Evolutionary conservation across 1,140 invertebrate species (phyloP), one percentile per base, ranked within the genome.

Genomic region (Carcinoscorpius rotundicauda): DNA sequence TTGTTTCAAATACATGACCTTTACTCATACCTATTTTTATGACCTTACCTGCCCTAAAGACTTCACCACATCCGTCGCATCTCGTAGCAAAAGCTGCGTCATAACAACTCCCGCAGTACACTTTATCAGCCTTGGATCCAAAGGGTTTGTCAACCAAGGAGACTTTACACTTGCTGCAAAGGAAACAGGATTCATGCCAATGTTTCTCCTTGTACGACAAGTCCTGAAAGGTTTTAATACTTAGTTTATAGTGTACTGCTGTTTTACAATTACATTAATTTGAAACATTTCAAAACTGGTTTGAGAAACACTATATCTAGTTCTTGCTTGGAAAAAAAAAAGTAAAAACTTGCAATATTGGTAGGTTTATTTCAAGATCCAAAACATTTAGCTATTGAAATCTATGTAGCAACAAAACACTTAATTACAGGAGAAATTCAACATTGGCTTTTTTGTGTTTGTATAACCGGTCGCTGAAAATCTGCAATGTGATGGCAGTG

Each of bases 131-230:
- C 72, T 99, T 98, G 73, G 93, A 93, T 71, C 96, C 97, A 77
- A 99, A 99, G 76, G 98, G 96, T 82, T 98, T 97, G 59, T 73
- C 96, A 63, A 99, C 96, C 75, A 99, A 84, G 61, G 93, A 97
- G 70, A 94, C 87, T 77, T 92, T 87, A 81, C 97, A 99, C 81
- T 95, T 97, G 79, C 86, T 88, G 83, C 97, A 99, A 73, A 98
- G 84, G 86, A 99, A 99, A 78, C 97, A 99, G 72, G 88, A 88
- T 81, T 98, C 96, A 79, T 98, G 96, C 96, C 96, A 99, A 77
- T 99, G 97, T 80, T 96, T 96, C 78, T 99, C 97, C 82, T 99
- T 99, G 85, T 99, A 99, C 60, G 96, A 98, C 76, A 99, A 82
- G 84, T 99, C 97, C 96, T 99, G 81, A 10, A 81, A 79, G 71